Percentiles rank a stretch among this genome's conserved stretches.
Conservation (phyloP, 2,888 invertebrate species). For the Villa cingulata region DNA sequence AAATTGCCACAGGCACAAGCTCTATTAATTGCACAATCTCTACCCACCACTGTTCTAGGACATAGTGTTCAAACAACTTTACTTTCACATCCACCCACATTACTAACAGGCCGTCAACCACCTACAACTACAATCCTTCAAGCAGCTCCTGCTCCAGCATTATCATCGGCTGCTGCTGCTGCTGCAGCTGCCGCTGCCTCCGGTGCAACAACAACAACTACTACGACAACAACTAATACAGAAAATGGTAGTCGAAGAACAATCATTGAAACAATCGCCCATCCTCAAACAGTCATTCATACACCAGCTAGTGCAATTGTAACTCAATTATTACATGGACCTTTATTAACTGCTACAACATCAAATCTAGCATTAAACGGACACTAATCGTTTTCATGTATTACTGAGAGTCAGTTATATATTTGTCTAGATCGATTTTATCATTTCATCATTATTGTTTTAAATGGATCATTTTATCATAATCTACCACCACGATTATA, state of each 20-base stretch:
- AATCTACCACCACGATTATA: too few relatives aligned
- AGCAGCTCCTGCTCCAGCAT: neutral
- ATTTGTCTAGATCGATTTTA: too few relatives aligned
- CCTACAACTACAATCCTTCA: conserved; percentile 8
- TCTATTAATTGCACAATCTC: conserved; percentile 21
- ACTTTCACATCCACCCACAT: conserved; percentile 28
- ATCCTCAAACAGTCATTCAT: conserved; percentile 23
- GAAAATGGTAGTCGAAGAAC: conserved; percentile 10
- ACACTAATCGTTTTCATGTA: neutral
- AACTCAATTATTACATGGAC: conserved; percentile 28
- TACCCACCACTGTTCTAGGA: conserved; percentile 25
- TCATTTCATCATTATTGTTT: too few relatives aligned
- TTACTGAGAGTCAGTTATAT: too few relatives aligned
- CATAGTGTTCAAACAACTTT: conserved; percentile 30
- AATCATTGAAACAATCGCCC: conserved; percentile 19
- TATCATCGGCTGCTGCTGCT: neutral
- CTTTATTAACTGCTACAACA: conserved; percentile 19
- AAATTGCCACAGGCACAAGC: conserved; percentile 24
- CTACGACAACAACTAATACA: conserved; percentile 17
- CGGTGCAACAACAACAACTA: neutral
- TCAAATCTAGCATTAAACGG: conserved; percentile 5
- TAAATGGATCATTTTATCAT: too few relatives aligned
- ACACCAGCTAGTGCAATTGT: conserved; percentile 23
- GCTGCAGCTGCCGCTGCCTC: neutral
- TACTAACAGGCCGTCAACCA: conserved; percentile 23